Percentiles rank a stretch among this genome's conserved stretches.
Conservation (phyloP, 2,797 vertebrate genomes). For the Brachyalestes nurse region DNA sequence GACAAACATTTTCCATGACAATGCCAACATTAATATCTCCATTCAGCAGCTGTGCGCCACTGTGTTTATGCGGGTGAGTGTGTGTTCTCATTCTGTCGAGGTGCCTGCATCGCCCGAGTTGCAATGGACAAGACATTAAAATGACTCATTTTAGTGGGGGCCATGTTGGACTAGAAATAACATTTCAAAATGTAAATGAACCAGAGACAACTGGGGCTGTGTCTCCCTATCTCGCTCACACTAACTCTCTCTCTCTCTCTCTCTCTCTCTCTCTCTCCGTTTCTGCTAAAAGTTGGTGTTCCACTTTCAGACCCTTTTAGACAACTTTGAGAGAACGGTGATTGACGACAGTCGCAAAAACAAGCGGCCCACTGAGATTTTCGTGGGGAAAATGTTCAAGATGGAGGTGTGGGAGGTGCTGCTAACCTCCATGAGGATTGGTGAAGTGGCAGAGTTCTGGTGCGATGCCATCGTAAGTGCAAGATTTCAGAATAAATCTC, state of each 20-base stretch:
- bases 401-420: conserved; percentile 90
- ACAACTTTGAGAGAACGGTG: conserved; percentile 86
- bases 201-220: too few species aligned
- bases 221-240: neutral
- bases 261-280: conserved; percentile 29
- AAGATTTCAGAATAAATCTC: conserved; percentile 20
- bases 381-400: conserved; percentile 92
- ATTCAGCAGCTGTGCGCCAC: conserved; percentile 64
- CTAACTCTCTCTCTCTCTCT: neutral
- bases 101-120: conserved; percentile 50
- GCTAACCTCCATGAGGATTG: conserved; percentile 85
- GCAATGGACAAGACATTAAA: conserved; percentile 38
- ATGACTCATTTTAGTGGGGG: conserved; percentile 30
- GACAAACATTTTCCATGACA: conserved; percentile 74
- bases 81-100: conserved; percentile 45
- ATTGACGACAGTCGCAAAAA: conserved; percentile 85
- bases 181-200: conserved; percentile 19
- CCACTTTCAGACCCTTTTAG: conserved; percentile 87
- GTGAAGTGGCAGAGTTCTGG: conserved; percentile 92
- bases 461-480: conserved; percentile 85
- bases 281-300: conserved; percentile 80
- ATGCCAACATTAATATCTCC: conserved; percentile 68
- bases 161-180: conserved; percentile 13
- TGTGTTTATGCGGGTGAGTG: neutral
- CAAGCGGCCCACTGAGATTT: conserved; percentile 85